Percentiles rank a stretch among this genome's conserved stretches.
Evolutionary conservation across 2,113 vertebrate species (phyloP).

Genomic region (Platichthys stellatus): DNA sequence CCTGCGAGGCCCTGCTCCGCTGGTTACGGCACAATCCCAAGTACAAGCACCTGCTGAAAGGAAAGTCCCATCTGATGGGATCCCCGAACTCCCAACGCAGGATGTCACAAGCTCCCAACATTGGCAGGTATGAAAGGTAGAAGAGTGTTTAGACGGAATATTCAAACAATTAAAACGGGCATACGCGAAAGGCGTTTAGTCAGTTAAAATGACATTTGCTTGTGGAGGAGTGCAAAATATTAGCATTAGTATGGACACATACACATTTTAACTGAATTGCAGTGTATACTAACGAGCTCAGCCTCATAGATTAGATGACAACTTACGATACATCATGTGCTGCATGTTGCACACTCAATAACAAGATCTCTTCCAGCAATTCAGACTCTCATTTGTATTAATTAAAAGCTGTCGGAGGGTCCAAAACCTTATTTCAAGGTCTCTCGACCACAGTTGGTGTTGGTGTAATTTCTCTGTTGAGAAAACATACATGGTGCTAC

Average conservation of each 20-base stretch:
- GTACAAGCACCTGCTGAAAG: constrained; percentile 91
- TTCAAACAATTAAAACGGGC: too few species aligned
- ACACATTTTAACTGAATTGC: too few species aligned
- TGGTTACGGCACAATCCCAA: constrained; percentile 96
- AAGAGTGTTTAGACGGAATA: constrained; percentile 1
- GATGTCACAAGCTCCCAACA: constrained; percentile 83
- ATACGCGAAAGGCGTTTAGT: too few species aligned
- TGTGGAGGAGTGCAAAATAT: too few species aligned
- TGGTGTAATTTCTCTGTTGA: constrained; percentile 20
- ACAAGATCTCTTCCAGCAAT: not conserved
- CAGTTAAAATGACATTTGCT: too few species aligned
- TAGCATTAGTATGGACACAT: too few species aligned
- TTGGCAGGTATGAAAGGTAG: constrained; percentile 65
- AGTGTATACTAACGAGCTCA: not conserved
- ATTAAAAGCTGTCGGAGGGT: constrained; percentile 4
- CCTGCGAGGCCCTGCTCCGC: constrained; percentile 89
- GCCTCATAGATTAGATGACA: not conserved
- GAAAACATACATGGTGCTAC: not conserved
- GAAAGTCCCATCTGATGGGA: constrained; percentile 82
- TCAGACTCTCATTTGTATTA: constrained; percentile 32
- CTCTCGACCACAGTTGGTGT: constrained; percentile 16
- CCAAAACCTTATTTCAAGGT: constrained; percentile 30
- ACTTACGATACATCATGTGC: constrained; percentile 4
- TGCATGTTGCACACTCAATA: not conserved
- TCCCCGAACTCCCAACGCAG: constrained; percentile 88